These are phyloP conservation scores for Pecten maximus DNA, from an alignment of 2,888 invertebrate genomes.

Conservation along the genomic window DNA sequence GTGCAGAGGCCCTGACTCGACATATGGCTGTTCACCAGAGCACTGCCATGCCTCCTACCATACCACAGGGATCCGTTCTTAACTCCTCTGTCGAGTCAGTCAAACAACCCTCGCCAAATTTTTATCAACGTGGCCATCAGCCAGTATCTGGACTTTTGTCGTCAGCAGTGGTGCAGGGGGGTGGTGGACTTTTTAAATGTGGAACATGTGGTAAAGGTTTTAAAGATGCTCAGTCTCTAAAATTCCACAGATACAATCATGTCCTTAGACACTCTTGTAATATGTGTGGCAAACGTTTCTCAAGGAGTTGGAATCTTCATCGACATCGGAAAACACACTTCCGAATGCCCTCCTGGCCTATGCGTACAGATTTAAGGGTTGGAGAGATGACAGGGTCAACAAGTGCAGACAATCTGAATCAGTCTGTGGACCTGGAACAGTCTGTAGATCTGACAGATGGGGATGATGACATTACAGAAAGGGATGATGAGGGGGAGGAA, in stretches of 20 bases:
- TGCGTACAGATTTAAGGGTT: neutral
- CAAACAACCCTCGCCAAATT: neutral
- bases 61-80: neutral
- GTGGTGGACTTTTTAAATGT: constrained; percentile 60
- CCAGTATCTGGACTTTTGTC: neutral
- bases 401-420: neutral
- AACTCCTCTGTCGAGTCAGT: neutral
- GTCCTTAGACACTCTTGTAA: constrained; percentile 66
- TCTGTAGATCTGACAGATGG: neutral
- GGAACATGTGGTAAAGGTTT: constrained; percentile 69
- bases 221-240: constrained; percentile 65
- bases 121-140: neutral
- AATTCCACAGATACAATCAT: constrained; percentile 69
- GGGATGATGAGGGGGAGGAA: constrained; percentile 13
- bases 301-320: constrained; percentile 68
- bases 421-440: neutral
- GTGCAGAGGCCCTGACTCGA: constrained; percentile 55
- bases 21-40: constrained; percentile 61
- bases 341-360: constrained; percentile 38
- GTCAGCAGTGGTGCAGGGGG: neutral
- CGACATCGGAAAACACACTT: constrained; percentile 67
- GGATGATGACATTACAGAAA: neutral
- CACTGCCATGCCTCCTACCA: neutral
- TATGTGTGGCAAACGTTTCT: constrained; percentile 67
- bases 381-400: neutral